phyloP scores from a whole-genome alignment of 2,888 invertebrate species.

The Cerastis rubricosa region DNA sequence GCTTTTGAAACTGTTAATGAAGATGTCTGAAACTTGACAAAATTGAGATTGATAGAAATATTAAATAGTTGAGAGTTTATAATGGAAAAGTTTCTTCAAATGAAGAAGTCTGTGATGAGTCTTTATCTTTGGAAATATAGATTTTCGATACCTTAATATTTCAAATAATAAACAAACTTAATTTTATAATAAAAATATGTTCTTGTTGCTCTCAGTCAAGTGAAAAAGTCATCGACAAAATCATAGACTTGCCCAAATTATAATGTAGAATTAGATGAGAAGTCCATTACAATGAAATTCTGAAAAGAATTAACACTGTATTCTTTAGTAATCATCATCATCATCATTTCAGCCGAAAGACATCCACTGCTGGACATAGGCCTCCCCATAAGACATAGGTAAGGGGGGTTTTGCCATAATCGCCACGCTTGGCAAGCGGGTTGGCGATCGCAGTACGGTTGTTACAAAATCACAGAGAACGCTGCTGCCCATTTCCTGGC shows the following conservation, averaged over 20 bases:
- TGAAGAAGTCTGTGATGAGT: conserved; percentile 30
- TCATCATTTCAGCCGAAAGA: no score
- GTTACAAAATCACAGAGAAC: no score
- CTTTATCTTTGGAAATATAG: conserved; percentile 12
- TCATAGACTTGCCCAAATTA: not conserved
- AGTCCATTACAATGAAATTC: not conserved
- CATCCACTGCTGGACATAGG: no score
- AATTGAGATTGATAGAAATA: conserved; percentile 45
- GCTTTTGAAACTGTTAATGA: conserved; percentile 31
- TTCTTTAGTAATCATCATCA: no score
- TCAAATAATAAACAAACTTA: not conserved
- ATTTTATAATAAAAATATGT: not conserved
- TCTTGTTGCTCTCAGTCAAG: not conserved
- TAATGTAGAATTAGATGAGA: not conserved
- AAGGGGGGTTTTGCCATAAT: no score
- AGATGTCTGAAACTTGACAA: conserved; percentile 31
- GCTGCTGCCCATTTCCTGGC: no score
- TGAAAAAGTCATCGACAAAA: not conserved
- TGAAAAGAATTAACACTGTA: not conserved
- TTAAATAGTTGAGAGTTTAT: conserved; percentile 43
- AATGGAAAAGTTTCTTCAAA: conserved; percentile 39
- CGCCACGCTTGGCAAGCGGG: no score
- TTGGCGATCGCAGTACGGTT: no score
- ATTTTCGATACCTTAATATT: not conserved
- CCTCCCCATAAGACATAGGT: no score